These are phyloP conservation scores for Ceyx cyanopectus DNA, from an alignment of 2,113 vertebrate species.

Conservation along the genomic window DNA sequence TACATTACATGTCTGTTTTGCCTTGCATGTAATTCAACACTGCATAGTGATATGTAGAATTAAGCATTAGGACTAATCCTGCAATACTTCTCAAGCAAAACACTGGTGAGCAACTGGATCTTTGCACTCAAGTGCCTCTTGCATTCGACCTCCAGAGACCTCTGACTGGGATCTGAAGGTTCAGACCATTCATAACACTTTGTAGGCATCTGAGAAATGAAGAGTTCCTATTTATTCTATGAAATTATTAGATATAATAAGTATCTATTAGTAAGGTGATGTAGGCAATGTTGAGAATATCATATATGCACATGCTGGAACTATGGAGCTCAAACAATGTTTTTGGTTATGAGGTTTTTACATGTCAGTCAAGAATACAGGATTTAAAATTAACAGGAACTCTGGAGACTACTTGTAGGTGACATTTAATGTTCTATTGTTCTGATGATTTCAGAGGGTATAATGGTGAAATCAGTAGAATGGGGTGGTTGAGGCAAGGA, in stretches of 20 bases:
- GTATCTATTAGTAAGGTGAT: background rate
- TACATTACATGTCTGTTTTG: background rate
- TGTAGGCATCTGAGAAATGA: background rate
- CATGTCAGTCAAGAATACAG: background rate
- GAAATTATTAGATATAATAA: background rate
- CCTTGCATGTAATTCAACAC: background rate
- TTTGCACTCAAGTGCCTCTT: background rate
- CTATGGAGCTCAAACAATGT: background rate
- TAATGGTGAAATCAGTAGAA: background rate
- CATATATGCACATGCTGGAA: background rate
- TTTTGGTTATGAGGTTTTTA: background rate
- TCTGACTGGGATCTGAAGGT: background rate
- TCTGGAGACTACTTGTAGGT: background rate
- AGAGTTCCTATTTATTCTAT: background rate
- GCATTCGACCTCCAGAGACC: background rate
- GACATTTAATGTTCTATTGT: background rate
- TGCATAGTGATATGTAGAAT: background rate
- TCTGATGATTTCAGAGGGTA: background rate
- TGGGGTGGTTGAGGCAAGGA: background rate
- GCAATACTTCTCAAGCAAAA: background rate
- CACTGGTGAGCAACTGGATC: background rate
- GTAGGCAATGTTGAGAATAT: background rate
- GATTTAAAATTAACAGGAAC: background rate
- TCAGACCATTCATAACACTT: background rate
- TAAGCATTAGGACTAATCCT: background rate